Percentiles rank a stretch among this genome's conserved stretches.
These are phyloP conservation scores for Sanderia malayensis DNA, from an alignment of 30 jellyfish, hydroid and myxozoan genomes.

Conservation along the genomic window DNA sequence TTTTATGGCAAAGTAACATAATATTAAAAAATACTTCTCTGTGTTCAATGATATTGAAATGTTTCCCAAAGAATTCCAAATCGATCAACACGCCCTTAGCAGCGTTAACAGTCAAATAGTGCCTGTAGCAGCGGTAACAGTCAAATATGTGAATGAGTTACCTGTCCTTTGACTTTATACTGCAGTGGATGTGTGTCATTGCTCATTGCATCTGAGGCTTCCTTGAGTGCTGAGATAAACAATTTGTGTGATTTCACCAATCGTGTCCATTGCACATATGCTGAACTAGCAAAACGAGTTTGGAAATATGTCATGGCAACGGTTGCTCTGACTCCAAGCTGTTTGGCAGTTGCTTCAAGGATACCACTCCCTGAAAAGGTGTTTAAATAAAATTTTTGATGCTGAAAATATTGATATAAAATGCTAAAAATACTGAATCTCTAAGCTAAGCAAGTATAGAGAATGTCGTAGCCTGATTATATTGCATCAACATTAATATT, in stretches of 20 bases:
- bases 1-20: no score
- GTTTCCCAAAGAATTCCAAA: no score
- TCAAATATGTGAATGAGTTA: background rate
- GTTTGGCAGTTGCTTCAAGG: slow-evolving; percentile 13
- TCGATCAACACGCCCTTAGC: no score
- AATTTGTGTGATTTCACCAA: background rate
- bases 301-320: slow-evolving; percentile 11
- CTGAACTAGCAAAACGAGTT: slow-evolving; percentile 21
- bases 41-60: no score
- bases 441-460: no score
- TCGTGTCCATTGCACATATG: slow-evolving; percentile 22
- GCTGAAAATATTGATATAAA: background rate
- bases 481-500: background rate
- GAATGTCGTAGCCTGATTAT: no score
- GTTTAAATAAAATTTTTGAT: background rate
- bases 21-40: no score
- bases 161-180: slow-evolving; percentile 27
- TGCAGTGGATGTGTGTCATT: background rate
- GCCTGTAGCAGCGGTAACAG: no score
- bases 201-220: slow-evolving; percentile 2
- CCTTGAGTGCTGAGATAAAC: background rate
- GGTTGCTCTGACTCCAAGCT: slow-evolving; percentile 1
- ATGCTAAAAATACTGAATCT: background rate
- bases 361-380: slow-evolving; percentile 5
- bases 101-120: no score